Base-by-base conservation (phyloP, 2,888 invertebrate genomes). In the Hipparchia sbordonii region DNA sequence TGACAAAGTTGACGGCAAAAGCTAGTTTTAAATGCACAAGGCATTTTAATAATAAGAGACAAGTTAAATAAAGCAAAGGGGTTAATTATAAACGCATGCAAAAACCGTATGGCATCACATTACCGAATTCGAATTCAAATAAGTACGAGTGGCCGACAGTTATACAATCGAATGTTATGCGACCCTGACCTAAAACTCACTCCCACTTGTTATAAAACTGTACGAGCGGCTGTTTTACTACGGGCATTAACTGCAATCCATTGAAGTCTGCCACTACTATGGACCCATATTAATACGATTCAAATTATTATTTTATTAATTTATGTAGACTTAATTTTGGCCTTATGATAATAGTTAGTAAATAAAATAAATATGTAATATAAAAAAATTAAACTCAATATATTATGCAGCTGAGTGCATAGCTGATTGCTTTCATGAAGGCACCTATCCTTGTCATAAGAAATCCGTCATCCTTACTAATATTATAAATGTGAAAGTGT, bases 101-200 rank as follows among this genome's bases (percentile, higher is more conserved):
- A 57, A 67, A 57, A 67, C 46, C 9, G 9, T 67, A 57, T 67
- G 56, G 69, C 54, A 68, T 68, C 39, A 46, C 63, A 9, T 48
- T 65, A 54, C 67, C 59, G 12, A 61, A 68, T 63, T 71, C 62
- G 54, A 68, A 73, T 63, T 66, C 67, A 67, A 52, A 33, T 33
- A 4, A 60, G 51, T 39, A 65, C 52, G 69, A 69, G 80, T 82
- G 81, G 79, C 82, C 70, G 51, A 70, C 59, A 70, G 57, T 91
- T 92, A 85, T 90, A 88, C 86, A 91, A 91, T 84, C 76, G 79
- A 79, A 82, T 84, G 85, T 86, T 86, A 89, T 84, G 80, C 85
- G 89, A 82, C 92, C 91, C 90, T 92, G 91, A 92, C 91, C 90
- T 86, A 86, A 88, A 89, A 89, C 87, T 82, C 84, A 84, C 86